A percentile compares a stretch with the other conserved stretches of the same genome.
These are phyloP conservation scores for Cetoscarus ocellatus DNA, from an alignment of 2,797 vertebrate species.

Conservation along the genomic window DNA sequence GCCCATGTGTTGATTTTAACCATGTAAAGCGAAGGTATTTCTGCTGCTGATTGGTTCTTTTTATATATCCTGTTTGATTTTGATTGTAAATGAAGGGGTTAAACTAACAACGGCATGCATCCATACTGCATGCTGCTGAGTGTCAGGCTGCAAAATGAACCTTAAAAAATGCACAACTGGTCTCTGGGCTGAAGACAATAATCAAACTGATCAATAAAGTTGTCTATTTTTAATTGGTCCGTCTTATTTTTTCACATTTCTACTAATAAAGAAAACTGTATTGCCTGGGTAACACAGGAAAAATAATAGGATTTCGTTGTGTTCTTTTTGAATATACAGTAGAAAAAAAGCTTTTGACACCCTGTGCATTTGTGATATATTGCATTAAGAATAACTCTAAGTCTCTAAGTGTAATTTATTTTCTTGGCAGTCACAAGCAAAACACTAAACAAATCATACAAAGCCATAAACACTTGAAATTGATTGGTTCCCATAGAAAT, in stretches of 20 bases:
- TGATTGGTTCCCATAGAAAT: too few species aligned
- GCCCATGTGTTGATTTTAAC: constrained; percentile 42
- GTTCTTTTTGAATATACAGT: too few species aligned
- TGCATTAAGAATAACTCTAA: too few species aligned
- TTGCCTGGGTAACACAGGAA: too few species aligned
- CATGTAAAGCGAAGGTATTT: constrained; percentile 53
- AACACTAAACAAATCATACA: too few species aligned
- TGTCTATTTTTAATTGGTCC: constrained; percentile 67
- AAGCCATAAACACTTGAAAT: too few species aligned
- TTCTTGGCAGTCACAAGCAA: too few species aligned
- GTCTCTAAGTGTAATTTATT: too few species aligned
- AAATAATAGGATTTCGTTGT: too few species aligned
- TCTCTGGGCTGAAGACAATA: constrained; percentile 50
- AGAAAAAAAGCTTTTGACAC: too few species aligned
- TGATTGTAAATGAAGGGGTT: constrained; percentile 33
- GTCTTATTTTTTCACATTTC: constrained; percentile 20
- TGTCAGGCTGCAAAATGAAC: constrained; percentile 42
- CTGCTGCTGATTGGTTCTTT: constrained; percentile 43
- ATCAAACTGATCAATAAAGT: constrained; percentile 71
- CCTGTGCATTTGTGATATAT: too few species aligned
- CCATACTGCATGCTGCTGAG: constrained; percentile 60
- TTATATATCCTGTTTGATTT: constrained; percentile 25
- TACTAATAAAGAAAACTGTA: not conserved
- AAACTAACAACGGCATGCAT: constrained; percentile 52
- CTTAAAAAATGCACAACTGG: constrained; percentile 48